Conservation (phyloP, 2,113 vertebrate genomes). For the Tinamus guttatus region DNA sequence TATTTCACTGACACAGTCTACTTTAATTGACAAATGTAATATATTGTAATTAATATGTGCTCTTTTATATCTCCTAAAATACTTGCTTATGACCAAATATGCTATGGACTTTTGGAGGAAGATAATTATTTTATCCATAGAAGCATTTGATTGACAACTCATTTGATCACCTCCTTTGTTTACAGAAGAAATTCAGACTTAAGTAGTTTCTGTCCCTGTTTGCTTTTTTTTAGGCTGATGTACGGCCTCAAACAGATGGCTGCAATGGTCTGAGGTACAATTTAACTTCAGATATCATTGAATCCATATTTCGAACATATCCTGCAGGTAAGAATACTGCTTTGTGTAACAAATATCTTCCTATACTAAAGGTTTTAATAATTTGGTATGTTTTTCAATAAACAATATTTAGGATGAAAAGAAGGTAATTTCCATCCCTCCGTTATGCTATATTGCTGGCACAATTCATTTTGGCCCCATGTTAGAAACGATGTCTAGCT, state of each 20-base stretch:
- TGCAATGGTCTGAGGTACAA: conserved; percentile 98
- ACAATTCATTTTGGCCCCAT: background rate
- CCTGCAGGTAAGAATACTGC: conserved; percentile 87
- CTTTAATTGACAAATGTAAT: background rate
- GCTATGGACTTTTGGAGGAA: background rate
- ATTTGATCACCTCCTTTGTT: background rate
- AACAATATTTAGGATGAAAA: background rate
- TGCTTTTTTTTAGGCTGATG: conserved; percentile 89
- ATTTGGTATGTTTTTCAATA: background rate
- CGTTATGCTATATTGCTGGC: background rate
- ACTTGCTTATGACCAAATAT: background rate
- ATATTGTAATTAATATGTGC: background rate
- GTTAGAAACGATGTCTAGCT: background rate
- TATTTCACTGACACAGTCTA: background rate
- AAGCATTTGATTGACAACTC: background rate
- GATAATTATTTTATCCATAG: background rate
- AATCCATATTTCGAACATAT: conserved; percentile 98
- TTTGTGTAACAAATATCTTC: background rate
- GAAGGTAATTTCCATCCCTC: background rate
- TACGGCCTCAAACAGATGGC: conserved; percentile 96
- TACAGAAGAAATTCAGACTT: background rate
- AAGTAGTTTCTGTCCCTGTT: background rate
- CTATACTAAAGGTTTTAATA: background rate
- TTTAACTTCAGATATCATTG: conserved; percentile 96
- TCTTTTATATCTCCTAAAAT: background rate